Conservation (phyloP, 2,797 vertebrate species). For the Carduelis carduelis region DNA sequence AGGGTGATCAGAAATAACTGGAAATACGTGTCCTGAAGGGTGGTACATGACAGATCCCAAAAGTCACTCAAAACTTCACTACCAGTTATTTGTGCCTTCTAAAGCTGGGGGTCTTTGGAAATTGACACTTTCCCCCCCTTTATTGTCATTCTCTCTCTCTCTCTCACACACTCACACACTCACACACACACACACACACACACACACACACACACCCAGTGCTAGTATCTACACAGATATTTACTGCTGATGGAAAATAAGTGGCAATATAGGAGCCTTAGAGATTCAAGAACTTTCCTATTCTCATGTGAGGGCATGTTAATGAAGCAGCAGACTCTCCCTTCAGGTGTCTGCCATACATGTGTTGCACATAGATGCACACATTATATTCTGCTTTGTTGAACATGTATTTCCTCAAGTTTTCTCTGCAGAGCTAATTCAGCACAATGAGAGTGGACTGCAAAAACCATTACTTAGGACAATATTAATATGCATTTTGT, state of each 20-base stretch:
- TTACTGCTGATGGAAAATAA: not conserved
- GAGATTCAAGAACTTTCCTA: not conserved
- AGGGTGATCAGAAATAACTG: conserved; percentile 45
- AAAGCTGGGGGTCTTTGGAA: not conserved
- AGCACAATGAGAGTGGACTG: not conserved
- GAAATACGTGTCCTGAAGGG: not conserved
- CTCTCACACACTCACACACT: not conserved
- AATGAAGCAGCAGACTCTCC: not conserved
- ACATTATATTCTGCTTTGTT: not conserved
- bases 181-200: no score
- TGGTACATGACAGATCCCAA: not conserved
- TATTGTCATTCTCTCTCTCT: not conserved
- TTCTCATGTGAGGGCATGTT: not conserved
- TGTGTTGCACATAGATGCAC: not conserved
- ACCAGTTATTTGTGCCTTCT: not conserved
- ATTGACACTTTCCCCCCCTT: not conserved
- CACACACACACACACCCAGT: not conserved
- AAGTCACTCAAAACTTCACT: not conserved
- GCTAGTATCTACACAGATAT: not conserved
- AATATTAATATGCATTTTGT: not conserved
- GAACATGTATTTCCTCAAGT: not conserved
- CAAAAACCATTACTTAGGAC: not conserved
- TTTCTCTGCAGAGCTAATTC: not conserved
- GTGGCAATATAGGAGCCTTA: not conserved
- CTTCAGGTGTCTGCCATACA: not conserved